A percentile compares a stretch with the other conserved stretches of the same genome.
These are phyloP conservation scores for Aphaenogaster ashmeadi DNA, from an alignment of 1,140 invertebrate species.

Conservation along the genomic window DNA sequence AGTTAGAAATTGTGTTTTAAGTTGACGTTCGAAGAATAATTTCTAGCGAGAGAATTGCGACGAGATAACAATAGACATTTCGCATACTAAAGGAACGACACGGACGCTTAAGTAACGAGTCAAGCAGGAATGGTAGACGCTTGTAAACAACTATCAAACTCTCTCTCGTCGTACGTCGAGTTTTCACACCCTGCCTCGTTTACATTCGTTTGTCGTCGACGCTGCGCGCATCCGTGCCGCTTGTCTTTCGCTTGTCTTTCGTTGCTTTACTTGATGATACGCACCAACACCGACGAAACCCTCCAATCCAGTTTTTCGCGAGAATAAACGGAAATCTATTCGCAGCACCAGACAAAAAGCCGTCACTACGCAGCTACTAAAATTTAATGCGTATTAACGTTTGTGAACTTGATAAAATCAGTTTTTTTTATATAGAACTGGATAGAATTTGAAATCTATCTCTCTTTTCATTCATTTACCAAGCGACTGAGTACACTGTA, in stretches of 20 bases:
- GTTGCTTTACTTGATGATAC: constrained; percentile 51
- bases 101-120: constrained; percentile 51
- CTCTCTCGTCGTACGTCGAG: constrained; percentile 75
- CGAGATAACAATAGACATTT: constrained; percentile 62
- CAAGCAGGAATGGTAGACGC: constrained; percentile 70
- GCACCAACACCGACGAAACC: constrained; percentile 55
- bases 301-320: constrained; percentile 63
- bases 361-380: not conserved
- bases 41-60: constrained; percentile 26
- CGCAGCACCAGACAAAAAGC: not conserved
- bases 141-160: constrained; percentile 78
- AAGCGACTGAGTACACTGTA: no score
- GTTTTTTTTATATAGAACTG: not conserved
- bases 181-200: constrained; percentile 77
- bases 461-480: no score
- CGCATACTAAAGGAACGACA: constrained; percentile 36
- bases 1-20: not conserved
- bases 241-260: constrained; percentile 61
- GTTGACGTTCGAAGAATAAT: constrained; percentile 22
- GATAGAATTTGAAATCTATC: not conserved
- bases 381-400: constrained; percentile 6
- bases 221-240: constrained; percentile 54
- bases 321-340: constrained; percentile 34
- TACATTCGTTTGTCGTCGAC: constrained; percentile 75
- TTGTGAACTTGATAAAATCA: not conserved